Conservation (phyloP, 2,888 invertebrate genomes). For the Serripes groenlandicus region DNA sequence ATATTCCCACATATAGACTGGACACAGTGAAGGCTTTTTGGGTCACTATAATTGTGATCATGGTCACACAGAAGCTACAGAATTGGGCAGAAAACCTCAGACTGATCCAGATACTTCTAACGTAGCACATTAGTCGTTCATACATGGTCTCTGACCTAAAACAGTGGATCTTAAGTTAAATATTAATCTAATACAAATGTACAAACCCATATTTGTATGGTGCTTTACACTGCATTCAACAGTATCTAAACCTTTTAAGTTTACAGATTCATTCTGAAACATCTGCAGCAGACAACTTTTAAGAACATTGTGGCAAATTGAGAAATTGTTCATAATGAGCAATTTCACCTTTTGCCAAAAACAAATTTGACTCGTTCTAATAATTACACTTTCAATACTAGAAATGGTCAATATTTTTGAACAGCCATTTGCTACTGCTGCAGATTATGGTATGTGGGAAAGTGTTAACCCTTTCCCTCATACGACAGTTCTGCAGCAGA, state of each 20-base stretch:
- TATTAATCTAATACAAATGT: too few relatives aligned
- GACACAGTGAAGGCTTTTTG: not conserved
- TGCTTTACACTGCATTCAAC: too few relatives aligned
- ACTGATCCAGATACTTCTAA: conserved; percentile 13
- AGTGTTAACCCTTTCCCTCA: too few relatives aligned
- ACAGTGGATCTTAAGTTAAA: not conserved
- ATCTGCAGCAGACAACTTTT: not conserved
- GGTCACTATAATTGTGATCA: conserved; percentile 7
- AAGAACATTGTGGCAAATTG: not conserved
- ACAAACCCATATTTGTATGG: too few relatives aligned
- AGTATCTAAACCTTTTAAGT: too few relatives aligned
- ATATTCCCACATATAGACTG: conserved; percentile 4
- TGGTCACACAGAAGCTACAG: conserved; percentile 23
- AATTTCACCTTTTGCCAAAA: not conserved
- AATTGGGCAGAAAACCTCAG: conserved; percentile 29
- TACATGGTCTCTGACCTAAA: conserved; percentile 30
- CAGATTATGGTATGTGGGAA: too few relatives aligned
- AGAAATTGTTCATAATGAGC: not conserved
- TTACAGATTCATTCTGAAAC: too few relatives aligned
- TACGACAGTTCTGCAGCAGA: too few relatives aligned
- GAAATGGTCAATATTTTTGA: too few relatives aligned
- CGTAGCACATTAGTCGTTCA: not conserved
- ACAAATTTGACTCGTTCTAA: too few relatives aligned
- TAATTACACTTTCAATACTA: too few relatives aligned
- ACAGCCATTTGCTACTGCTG: too few relatives aligned